These are phyloP conservation scores for Musca domestica DNA, from an alignment of 1,140 invertebrate genomes.

Conservation along the genomic window DNA sequence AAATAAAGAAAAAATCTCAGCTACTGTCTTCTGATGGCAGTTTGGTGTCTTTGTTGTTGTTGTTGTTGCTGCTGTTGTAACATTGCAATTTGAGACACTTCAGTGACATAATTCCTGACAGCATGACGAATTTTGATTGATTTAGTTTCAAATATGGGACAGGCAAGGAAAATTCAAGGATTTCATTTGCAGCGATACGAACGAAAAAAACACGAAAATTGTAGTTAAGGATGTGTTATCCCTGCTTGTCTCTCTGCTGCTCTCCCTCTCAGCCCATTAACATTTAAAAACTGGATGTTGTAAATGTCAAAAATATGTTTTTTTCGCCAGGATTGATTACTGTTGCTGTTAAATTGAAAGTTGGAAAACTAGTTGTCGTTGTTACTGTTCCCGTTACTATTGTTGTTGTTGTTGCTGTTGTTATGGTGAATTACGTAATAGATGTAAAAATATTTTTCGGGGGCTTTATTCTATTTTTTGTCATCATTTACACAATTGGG, in stretches of 20 bases:
- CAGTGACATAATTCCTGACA: conserved; percentile 53
- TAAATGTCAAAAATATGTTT: background rate
- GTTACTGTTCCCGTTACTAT: conserved; percentile 32
- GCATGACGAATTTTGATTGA: conserved; percentile 53
- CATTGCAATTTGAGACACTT: conserved; percentile 50
- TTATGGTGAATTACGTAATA: conserved; percentile 40
- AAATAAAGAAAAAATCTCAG: too few species aligned
- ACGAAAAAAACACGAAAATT: too few species aligned
- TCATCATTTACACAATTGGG: conserved; percentile 44
- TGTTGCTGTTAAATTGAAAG: too few species aligned
- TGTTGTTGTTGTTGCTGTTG: conserved; percentile 35
- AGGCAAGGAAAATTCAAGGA: conserved; percentile 25
- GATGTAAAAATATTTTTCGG: conserved; percentile 10
- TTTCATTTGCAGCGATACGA: too few species aligned
- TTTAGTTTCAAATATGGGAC: conserved; percentile 31
- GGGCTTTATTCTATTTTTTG: background rate
- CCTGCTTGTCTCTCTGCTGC: too few species aligned
- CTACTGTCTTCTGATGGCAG: too few species aligned
- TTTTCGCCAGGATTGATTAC: too few species aligned
- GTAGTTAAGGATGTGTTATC: too few species aligned
- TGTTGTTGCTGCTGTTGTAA: background rate
- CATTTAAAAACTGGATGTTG: background rate
- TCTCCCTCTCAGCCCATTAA: background rate
- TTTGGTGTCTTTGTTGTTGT: too few species aligned
- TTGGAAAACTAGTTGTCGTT: conserved; percentile 20